Evolutionary conservation across 1,140 invertebrate genomes (phyloP).

Genomic region (Drosophila bocki): DNA sequence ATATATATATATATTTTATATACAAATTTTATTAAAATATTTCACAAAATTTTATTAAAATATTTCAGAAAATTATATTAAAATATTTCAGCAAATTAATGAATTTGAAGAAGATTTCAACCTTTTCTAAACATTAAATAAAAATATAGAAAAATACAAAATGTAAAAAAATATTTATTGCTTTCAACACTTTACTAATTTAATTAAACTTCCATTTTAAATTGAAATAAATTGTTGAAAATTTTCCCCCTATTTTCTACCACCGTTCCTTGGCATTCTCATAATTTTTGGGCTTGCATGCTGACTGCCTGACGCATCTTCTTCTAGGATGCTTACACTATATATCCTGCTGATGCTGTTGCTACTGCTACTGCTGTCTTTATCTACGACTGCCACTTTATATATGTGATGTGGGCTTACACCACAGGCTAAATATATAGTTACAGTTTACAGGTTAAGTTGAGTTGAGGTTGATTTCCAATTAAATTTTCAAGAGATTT

Average conservation of each 20-base stretch:
- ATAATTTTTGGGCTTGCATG: slow-evolving; percentile 55
- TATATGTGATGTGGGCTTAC: background rate
- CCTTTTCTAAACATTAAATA: too few relatives aligned
- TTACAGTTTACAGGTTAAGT: background rate
- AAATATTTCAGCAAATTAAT: too few relatives aligned
- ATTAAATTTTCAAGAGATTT: background rate
- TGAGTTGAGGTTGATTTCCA: background rate
- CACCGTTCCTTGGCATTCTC: slow-evolving; percentile 32
- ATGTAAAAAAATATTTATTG: too few relatives aligned
- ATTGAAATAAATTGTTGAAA: background rate
- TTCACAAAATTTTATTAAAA: too few relatives aligned
- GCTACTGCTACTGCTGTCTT: slow-evolving; percentile 14
- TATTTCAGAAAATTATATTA: too few relatives aligned
- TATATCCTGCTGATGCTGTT: slow-evolving; percentile 38
- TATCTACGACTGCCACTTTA: slow-evolving; percentile 37
- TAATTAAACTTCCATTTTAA: background rate
- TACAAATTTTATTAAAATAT: too few relatives aligned
- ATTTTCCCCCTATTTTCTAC: slow-evolving; percentile 10
- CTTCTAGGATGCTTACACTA: slow-evolving; percentile 17
- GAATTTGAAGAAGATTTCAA: too few relatives aligned
- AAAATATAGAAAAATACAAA: too few relatives aligned
- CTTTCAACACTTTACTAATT: background rate
- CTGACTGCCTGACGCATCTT: slow-evolving; percentile 17
- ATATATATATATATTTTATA: too few relatives aligned
- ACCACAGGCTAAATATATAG: background rate